Evolutionary conservation across 2,888 invertebrate genomes (phyloP), one percentile per base, ranked within the genome.

Genomic region (Limnephilus rhombicus): DNA sequence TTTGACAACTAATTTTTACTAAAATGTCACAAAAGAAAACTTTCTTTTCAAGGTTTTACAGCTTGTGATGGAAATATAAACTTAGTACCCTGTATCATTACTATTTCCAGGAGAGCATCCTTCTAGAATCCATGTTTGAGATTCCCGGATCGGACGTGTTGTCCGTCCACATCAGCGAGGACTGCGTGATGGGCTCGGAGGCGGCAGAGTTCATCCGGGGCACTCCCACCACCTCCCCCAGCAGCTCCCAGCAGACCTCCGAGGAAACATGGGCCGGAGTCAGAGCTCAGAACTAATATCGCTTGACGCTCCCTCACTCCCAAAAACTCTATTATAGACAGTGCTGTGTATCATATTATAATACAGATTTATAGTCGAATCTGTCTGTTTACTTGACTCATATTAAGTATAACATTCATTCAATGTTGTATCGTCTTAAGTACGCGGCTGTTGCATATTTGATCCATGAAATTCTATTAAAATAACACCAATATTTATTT

Each of bases 121-220:
- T 99, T 83, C 96, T 99, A 94, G 99, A 99, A 94, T 98, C 99
- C 93, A 99, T 99, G 99, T 99, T 99, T 96, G 99, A 99, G 95
- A 98, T 99, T 94, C 99, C 99, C 86, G 99, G 99, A 41, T 99
- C 99, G 0, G 98, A 99, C 95, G 98, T 99, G 68, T 96, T 97
- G 94, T 97, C 97, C 91, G 99, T 99, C 90, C 98, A 98, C 95
- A 97, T 99, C 92, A 98, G 98, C 92, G 98, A 98, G 95, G 98
- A 98, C 92, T 98, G 98, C 95, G 98, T 99, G 89, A 95, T 95
- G 91, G 97, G 97, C 41, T 95, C 95, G 4, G 95, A 95, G 89
- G 95, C 94, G 49, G 97, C 97, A 1, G 95, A 96, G 83, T 97
- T 97, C 94, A 95, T 97, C 7, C 95, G 95, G 94, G 95, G 95